A percentile compares a stretch with the other conserved stretches of the same genome.
These are phyloP conservation scores for Apeira syringaria DNA, from an alignment of 2,888 invertebrate genomes.

Conservation along the genomic window DNA sequence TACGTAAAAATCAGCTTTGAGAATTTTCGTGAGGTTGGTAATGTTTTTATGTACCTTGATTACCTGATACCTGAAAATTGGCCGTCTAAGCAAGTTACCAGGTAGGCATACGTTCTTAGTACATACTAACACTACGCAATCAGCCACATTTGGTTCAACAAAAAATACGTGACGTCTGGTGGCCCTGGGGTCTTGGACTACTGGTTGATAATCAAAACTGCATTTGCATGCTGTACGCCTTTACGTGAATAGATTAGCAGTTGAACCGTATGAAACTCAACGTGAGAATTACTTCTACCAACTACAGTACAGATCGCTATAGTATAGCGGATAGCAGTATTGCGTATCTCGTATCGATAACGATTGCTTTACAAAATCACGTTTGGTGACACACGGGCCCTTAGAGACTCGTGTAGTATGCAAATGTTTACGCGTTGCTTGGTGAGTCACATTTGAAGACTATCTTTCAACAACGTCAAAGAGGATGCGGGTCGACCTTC, in stretches of 20 bases:
- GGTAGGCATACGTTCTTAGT: too few relatives aligned
- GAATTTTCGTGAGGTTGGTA: too few relatives aligned
- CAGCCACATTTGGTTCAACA: too few relatives aligned
- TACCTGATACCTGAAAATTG: too few relatives aligned
- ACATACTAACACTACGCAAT: too few relatives aligned
- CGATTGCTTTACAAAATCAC: slow-evolving; percentile 20
- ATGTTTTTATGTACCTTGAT: too few relatives aligned
- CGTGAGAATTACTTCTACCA: slow-evolving; percentile 10
- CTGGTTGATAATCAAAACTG: slow-evolving; percentile 31
- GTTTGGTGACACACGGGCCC: slow-evolving; percentile 18
- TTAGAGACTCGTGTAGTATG: slow-evolving; percentile 19
- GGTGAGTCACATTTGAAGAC: slow-evolving; percentile 20
- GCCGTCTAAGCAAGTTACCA: too few relatives aligned
- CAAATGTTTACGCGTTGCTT: slow-evolving; percentile 10
- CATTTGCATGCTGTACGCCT: slow-evolving; percentile 34
- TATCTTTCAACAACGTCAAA: slow-evolving; percentile 19
- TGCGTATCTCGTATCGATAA: slow-evolving; percentile 7
- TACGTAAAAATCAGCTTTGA: too few relatives aligned
- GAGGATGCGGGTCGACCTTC: slow-evolving; percentile 7
- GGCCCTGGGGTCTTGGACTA: too few relatives aligned
- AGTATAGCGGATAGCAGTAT: too few relatives aligned
- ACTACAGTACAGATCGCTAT: slow-evolving; percentile 1
- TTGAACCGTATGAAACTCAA: slow-evolving; percentile 5
- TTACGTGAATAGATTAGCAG: slow-evolving; percentile 23
- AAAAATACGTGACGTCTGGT: too few relatives aligned